phyloP scores from a whole-genome alignment of 2,113 vertebrate genomes.

The Grammatotria lemairii region DNA sequence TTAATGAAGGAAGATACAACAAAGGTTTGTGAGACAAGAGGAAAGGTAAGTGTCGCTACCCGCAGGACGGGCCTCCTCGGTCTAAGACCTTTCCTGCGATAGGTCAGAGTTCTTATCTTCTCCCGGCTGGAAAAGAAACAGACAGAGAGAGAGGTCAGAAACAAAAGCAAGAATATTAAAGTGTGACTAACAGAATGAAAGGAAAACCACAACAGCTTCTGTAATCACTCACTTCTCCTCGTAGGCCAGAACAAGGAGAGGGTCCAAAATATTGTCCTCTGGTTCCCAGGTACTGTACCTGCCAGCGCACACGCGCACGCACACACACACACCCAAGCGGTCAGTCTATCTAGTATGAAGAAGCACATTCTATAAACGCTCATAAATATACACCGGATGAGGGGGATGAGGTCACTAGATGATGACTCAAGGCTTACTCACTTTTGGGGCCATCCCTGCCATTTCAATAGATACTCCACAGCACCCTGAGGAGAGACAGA shows the following conservation, averaged over 20 bases:
- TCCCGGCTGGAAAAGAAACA: constrained; percentile 77
- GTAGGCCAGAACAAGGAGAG: constrained; percentile 93
- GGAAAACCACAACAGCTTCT: not conserved
- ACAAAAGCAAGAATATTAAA: not conserved
- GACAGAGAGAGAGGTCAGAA: not conserved
- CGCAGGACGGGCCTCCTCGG: constrained; percentile 88
- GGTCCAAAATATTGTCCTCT: constrained; percentile 97
- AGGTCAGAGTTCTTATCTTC: constrained; percentile 87
- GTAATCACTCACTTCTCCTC: constrained; percentile 88
- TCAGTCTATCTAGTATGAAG: not conserved
- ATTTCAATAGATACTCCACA: constrained; percentile 97
- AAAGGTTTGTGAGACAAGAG: not conserved
- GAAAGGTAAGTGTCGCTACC: constrained; percentile 67
- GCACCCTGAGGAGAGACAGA: constrained; percentile 78
- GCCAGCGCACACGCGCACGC: constrained; percentile 6
- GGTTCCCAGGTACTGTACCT: constrained; percentile 99
- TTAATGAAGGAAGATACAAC: not conserved
- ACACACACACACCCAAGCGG: not conserved
- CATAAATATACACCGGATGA: not conserved
- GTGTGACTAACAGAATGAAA: not conserved
- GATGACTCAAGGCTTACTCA: constrained; percentile 76
- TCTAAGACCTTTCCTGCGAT: constrained; percentile 93
- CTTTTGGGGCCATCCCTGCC: constrained; percentile 99
- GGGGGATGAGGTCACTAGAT: constrained; percentile 31
- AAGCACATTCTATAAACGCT: not conserved